phyloP scores from a whole-genome alignment of 2,888 invertebrate genomes.

The Ochlodes sylvanus region DNA sequence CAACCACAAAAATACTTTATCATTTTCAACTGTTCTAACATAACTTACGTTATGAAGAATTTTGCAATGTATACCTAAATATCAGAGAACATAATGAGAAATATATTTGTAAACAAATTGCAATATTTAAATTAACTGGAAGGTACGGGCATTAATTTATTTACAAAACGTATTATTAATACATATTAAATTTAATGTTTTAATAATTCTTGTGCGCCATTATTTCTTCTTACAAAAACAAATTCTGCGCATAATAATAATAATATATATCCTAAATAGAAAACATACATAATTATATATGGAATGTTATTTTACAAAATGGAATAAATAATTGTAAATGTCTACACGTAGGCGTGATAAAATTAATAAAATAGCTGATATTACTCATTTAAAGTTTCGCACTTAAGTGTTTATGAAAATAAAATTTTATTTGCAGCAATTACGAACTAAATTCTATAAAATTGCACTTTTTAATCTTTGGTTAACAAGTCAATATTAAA shows the following conservation, averaged over 20 bases:
- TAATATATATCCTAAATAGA: slow-evolving; percentile 20
- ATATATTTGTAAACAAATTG: slow-evolving; percentile 3
- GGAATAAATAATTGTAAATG: slow-evolving; percentile 6
- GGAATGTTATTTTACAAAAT: slow-evolving; percentile 22
- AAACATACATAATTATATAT: too few relatives aligned
- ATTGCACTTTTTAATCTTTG: slow-evolving; percentile 42
- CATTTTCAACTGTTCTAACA: slow-evolving; percentile 42
- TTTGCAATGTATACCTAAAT: not conserved
- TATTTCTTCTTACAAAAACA: slow-evolving; percentile 31
- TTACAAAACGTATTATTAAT: slow-evolving; percentile 18
- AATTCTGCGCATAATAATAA: slow-evolving; percentile 25
- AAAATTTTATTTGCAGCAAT: slow-evolving; percentile 16
- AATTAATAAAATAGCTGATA: not conserved
- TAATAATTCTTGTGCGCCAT: slow-evolving; percentile 30
- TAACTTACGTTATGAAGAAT: slow-evolving; percentile 5
- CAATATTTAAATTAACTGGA: not conserved
- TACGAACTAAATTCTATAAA: slow-evolving; percentile 22
- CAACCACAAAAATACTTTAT: slow-evolving; percentile 73
- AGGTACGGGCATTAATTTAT: slow-evolving; percentile 19
- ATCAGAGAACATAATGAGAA: not conserved
- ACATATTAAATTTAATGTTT: slow-evolving; percentile 12
- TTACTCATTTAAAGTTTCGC: not conserved
- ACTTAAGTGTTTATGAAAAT: slow-evolving; percentile 25
- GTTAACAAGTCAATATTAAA: slow-evolving; percentile 29
- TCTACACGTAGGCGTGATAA: slow-evolving; percentile 8